Conservation (phyloP, 2,113 vertebrate species). For the Lampris megalopsis region DNA sequence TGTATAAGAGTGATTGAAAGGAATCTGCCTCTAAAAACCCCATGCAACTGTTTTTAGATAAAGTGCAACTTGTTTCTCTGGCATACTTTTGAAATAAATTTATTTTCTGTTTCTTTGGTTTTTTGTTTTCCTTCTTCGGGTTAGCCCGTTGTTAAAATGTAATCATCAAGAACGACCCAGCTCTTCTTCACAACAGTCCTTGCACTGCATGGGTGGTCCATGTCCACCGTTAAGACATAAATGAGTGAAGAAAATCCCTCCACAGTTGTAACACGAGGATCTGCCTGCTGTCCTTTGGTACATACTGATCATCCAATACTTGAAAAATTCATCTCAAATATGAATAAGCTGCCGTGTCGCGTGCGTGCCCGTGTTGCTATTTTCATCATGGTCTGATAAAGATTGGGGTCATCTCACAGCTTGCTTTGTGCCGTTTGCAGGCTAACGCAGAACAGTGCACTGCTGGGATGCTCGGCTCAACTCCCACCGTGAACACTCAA, state of each 20-base stretch:
- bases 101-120: too few relatives aligned
- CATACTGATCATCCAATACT: not conserved
- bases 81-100: too few relatives aligned
- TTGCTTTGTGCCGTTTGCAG: slow-evolving; percentile 16
- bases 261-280: not conserved
- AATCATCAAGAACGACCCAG: too few relatives aligned
- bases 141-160: too few relatives aligned
- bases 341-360: not conserved
- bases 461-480: slow-evolving; percentile 2
- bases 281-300: not conserved
- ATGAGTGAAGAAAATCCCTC: not conserved
- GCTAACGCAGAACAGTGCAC: slow-evolving; percentile 1
- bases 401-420: slow-evolving; percentile 48
- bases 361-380: slow-evolving; percentile 19
- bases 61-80: too few relatives aligned
- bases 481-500: not conserved
- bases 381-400: slow-evolving; percentile 17
- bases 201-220: too few relatives aligned
- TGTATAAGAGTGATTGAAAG: too few relatives aligned
- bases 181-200: too few relatives aligned
- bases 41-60: too few relatives aligned
- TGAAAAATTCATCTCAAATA: not conserved
- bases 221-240: too few relatives aligned
- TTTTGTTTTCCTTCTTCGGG: too few relatives aligned
- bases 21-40: too few relatives aligned